Evolutionary conservation across 2,888 invertebrate genomes (phyloP), one percentile per base, ranked within the genome.

Genomic region (Cancer borealis): DNA sequence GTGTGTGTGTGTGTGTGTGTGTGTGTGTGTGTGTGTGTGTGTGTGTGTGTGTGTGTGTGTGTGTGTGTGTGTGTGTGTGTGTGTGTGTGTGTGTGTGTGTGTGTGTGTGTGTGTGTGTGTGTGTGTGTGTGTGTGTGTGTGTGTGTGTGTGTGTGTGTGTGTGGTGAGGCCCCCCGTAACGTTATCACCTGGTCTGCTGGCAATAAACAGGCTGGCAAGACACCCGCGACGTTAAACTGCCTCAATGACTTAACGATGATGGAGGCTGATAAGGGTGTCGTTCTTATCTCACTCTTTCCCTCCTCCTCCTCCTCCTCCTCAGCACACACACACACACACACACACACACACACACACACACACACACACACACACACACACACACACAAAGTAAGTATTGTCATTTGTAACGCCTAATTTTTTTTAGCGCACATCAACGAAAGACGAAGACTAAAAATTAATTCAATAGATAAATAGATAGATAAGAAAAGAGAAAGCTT

Each of bases 231-330:
- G 79, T 30, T 30, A 79, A 79, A 30, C 79, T 79, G 30, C 79
- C 30, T 26, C 79, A 21, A 79, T 79, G 79, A 79, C 79, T 30
- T 79, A 79, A 79, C 79, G 79, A 79, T 79, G 79, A 79, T 79
- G 79, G 79, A 8, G 79, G 79, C 30, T 30, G 79, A 79, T 79
- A 79, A 79, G 30, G 30, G 79, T 79, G 79, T 79, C 30, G 79
- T 79, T 30, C 30, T 79, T 79, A 14, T 79, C 30, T 79, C 79
- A 8, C 8, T 30, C 10, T 30, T 66, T 21, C 17, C 21, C 66
- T 21, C 21, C 66, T 54, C 8, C 14, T 39, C 8, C 14, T 39
- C 39, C 0, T 39, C 39, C 39, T 39, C 39, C 39, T 39, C 39
- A 39, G 39, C 21, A 30, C 26, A 79, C 30, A 79, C 79, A 79